Evolutionary conservation across 2,888 invertebrate species (phyloP), one percentile per base, ranked within the genome.

Genomic region (Dendrolimus houi): DNA sequence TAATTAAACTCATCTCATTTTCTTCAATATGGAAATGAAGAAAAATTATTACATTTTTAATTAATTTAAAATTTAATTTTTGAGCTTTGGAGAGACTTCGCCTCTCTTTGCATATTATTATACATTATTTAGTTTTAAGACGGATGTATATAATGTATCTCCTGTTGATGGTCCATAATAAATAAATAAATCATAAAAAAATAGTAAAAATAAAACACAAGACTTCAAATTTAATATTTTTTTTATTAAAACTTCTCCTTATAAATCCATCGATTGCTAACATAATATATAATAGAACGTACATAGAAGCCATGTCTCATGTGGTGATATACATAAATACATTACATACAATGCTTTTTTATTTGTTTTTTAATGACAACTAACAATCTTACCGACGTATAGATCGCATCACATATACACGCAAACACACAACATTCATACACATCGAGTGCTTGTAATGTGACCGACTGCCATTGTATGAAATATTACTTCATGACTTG

Each of bases 201-300:
- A 52, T 12, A 40, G 41, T 9, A 14, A 60, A 74, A 77, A 74
- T 71, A 71, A 75, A 69, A 69, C 66, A 64, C 62, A 62, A 57
- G 62, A 58, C 53, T 56, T 66, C 72, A 82, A 47, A 81, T 87
- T 87, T 87, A 77, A 79, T 83, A 81, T 81, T 85, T 87, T 88
- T 78, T 88, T 88, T 84, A 87, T 88, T 87, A 87, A 88, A 89
- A 85, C 83, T 87, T 88, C 84, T 87, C 82, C 87, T 86, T 87
- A 88, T 83, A 88, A 89, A 88, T 88, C 87, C 88, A 87, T 87
- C 83, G 88, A 86, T 83, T 77, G 86, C 87, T 87, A 89, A 88
- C 85, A 82, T 87, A 89, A 88, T 85, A 82, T 85, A 87, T 83
- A 85, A 78, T 79, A 87, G 85, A 87, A 86, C 83, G 79, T 83